phyloP scores from a whole-genome alignment of 2,113 vertebrate genomes.

The Gymnarchus niloticus region DNA sequence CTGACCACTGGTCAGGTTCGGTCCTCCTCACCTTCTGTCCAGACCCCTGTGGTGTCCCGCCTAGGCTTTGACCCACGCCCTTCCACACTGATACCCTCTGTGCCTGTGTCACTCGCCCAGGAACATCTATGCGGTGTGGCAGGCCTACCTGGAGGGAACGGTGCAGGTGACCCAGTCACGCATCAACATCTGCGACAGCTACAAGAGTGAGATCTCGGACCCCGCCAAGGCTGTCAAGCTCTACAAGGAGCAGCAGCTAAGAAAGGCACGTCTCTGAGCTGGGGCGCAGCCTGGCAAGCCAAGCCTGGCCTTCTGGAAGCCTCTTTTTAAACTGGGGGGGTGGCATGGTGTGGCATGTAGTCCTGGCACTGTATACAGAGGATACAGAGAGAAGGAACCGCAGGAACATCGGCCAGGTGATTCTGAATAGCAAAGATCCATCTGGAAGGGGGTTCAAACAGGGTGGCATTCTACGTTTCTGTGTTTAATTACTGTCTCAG shows the following conservation, averaged over 20 bases:
- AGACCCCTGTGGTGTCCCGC: not conserved
- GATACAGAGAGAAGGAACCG: not conserved
- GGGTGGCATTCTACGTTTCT: too few species aligned
- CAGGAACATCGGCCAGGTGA: not conserved
- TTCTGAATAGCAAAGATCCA: not conserved
- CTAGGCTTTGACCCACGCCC: not conserved
- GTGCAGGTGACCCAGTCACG: conserved; percentile 92
- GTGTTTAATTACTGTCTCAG: not conserved
- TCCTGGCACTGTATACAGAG: too few species aligned
- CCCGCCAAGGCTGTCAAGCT: conserved; percentile 86
- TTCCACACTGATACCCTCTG: not conserved
- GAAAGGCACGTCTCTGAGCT: conserved; percentile 69
- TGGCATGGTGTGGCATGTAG: too few species aligned
- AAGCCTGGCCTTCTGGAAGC: too few species aligned
- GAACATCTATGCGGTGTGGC: conserved; percentile 94
- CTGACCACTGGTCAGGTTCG: not conserved
- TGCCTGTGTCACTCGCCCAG: conserved; percentile 51
- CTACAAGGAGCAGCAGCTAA: conserved; percentile 94
- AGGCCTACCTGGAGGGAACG: conserved; percentile 87
- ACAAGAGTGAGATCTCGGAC: conserved; percentile 89
- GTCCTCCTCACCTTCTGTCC: not conserved
- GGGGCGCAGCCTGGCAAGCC: too few species aligned
- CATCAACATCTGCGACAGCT: conserved; percentile 92
- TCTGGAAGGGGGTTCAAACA: not conserved
- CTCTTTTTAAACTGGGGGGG: too few species aligned